Conservation (phyloP, 2,797 vertebrate species). For the Rhyacichthys aspro region DNA sequence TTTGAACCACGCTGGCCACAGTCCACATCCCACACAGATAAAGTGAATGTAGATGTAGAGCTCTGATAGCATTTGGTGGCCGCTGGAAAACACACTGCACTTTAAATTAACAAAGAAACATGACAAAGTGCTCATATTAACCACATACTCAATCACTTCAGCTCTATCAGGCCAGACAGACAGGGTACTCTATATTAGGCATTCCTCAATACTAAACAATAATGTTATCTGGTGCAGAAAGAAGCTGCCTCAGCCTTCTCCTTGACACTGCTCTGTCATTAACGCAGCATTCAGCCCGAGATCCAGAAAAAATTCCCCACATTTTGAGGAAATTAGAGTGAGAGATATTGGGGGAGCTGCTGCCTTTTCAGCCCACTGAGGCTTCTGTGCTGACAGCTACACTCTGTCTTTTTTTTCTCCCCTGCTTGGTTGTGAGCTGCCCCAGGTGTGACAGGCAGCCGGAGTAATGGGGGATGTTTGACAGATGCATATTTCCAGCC, state of each 20-base stretch:
- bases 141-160: slow-evolving; percentile 18
- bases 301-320: slow-evolving; percentile 61
- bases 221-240: slow-evolving; percentile 46
- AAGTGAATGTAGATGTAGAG: not conserved
- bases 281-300: slow-evolving; percentile 53
- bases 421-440: slow-evolving; percentile 63
- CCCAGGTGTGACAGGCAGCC: slow-evolving; percentile 80
- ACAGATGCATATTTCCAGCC: slow-evolving; percentile 81
- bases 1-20: slow-evolving; percentile 19
- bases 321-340: slow-evolving; percentile 73
- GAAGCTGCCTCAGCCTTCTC: slow-evolving; percentile 54
- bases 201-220: slow-evolving; percentile 28
- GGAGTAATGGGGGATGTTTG: slow-evolving; percentile 77
- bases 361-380: slow-evolving; percentile 68
- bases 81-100: slow-evolving; percentile 14
- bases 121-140: slow-evolving; percentile 19
- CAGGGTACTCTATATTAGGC: not conserved
- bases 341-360: slow-evolving; percentile 62
- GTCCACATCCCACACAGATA: slow-evolving; percentile 11
- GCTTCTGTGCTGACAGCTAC: slow-evolving; percentile 69
- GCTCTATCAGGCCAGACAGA: slow-evolving; percentile 9
- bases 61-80: slow-evolving; percentile 24
- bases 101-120: slow-evolving; percentile 6
- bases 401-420: slow-evolving; percentile 69
- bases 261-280: slow-evolving; percentile 60